These are phyloP conservation scores for Xanthorhoe spadicearia DNA, from an alignment of 2,888 invertebrate species.

Conservation along the genomic window DNA sequence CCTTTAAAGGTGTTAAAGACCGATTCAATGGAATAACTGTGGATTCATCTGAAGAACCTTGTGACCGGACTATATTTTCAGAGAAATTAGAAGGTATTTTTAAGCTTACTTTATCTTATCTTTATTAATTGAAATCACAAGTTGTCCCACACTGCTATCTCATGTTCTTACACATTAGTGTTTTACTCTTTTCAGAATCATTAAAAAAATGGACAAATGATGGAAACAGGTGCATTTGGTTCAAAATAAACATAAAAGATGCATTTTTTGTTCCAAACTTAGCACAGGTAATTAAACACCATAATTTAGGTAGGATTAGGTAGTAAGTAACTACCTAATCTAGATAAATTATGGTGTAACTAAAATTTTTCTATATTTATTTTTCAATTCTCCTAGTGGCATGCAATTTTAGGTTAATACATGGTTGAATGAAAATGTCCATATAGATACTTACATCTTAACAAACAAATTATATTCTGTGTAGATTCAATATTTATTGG, in stretches of 20 bases:
- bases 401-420: too few species aligned
- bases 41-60: conserved; percentile 57
- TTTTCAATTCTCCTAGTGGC: too few species aligned
- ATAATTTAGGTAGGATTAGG: too few species aligned
- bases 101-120: not conserved
- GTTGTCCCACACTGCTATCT: not conserved
- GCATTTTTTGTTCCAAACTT: conserved; percentile 89
- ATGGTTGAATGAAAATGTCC: too few species aligned
- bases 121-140: too few species aligned
- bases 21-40: conserved; percentile 71
- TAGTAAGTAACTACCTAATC: too few species aligned
- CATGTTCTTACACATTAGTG: not conserved
- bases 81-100: conserved; percentile 62
- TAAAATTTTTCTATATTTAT: too few species aligned
- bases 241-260: conserved; percentile 88
- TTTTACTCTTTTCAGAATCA: conserved; percentile 85
- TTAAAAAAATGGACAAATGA: conserved; percentile 87
- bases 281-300: conserved; percentile 81
- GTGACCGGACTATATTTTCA: conserved; percentile 52
- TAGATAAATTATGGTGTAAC: too few species aligned
- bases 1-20: conserved; percentile 62
- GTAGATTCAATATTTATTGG: too few species aligned
- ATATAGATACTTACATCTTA: too few species aligned
- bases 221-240: conserved; percentile 91
- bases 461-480: too few species aligned